Conservation (phyloP, 2,888 invertebrate genomes). For the Hypomecis atomaria region DNA sequence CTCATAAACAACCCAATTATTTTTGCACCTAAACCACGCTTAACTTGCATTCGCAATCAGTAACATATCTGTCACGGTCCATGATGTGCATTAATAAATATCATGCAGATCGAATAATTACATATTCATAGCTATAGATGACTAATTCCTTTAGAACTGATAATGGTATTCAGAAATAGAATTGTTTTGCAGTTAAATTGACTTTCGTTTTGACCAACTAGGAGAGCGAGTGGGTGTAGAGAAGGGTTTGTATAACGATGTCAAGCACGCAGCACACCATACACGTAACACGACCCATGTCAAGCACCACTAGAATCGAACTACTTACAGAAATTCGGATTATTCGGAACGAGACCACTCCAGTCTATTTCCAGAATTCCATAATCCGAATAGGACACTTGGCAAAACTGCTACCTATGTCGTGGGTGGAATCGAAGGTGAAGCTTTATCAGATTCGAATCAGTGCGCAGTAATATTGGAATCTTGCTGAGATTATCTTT, state of each 20-base stretch:
- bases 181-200: too few relatives aligned
- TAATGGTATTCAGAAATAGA: too few relatives aligned
- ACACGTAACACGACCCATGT: slow-evolving; percentile 2
- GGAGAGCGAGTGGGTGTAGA: too few relatives aligned
- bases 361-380: slow-evolving; percentile 17
- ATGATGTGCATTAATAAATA: too few relatives aligned
- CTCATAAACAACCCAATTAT: background rate
- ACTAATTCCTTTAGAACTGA: too few relatives aligned
- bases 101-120: too few relatives aligned
- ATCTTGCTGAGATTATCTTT: too few relatives aligned
- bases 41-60: background rate
- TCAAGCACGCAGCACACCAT: background rate
- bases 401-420: slow-evolving; percentile 14
- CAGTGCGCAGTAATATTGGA: too few relatives aligned
- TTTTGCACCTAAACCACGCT: background rate
- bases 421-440: slow-evolving; percentile 4
- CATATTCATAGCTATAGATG: too few relatives aligned
- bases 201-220: too few relatives aligned
- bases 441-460: background rate
- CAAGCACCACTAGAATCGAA: slow-evolving; percentile 12
- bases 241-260: background rate
- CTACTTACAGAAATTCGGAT: slow-evolving; percentile 5
- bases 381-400: slow-evolving; percentile 21
- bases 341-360: slow-evolving; percentile 5
- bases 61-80: background rate